Conservation (phyloP, 2,888 invertebrate species). For the Dilophus febrilis region DNA sequence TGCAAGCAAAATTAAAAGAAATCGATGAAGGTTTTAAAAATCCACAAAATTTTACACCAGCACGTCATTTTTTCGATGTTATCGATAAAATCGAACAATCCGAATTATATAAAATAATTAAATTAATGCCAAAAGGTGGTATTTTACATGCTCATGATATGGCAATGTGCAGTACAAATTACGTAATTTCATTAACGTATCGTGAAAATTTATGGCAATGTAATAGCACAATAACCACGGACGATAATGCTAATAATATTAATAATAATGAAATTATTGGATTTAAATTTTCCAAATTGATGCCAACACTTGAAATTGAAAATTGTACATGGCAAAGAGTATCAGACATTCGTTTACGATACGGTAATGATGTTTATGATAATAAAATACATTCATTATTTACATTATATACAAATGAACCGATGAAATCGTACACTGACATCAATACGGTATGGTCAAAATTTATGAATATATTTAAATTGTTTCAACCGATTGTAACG, state of each 20-base stretch:
- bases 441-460: slow-evolving; percentile 40
- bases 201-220: slow-evolving; percentile 39
- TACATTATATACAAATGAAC: slow-evolving; percentile 35
- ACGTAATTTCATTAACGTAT: slow-evolving; percentile 44
- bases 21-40: slow-evolving; percentile 35
- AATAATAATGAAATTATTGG: slow-evolving; percentile 14
- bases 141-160: slow-evolving; percentile 53
- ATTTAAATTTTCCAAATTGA: slow-evolving; percentile 23
- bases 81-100: slow-evolving; percentile 40
- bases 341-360: slow-evolving; percentile 25
- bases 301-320: slow-evolving; percentile 4
- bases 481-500: slow-evolving; percentile 35
- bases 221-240: slow-evolving; percentile 19
- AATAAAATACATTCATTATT: slow-evolving; percentile 34
- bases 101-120: slow-evolving; percentile 45
- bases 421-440: slow-evolving; percentile 32
- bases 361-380: slow-evolving; percentile 31
- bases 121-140: slow-evolving; percentile 57
- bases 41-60: slow-evolving; percentile 42
- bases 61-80: slow-evolving; percentile 46
- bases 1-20: slow-evolving; percentile 38
- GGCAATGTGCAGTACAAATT: slow-evolving; percentile 43
- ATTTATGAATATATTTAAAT: slow-evolving; percentile 38
- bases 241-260: no score
- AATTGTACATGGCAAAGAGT: slow-evolving; percentile 33